Conservation (phyloP, 64 coral and sea anemone species). For the Montipora cactus region DNA sequence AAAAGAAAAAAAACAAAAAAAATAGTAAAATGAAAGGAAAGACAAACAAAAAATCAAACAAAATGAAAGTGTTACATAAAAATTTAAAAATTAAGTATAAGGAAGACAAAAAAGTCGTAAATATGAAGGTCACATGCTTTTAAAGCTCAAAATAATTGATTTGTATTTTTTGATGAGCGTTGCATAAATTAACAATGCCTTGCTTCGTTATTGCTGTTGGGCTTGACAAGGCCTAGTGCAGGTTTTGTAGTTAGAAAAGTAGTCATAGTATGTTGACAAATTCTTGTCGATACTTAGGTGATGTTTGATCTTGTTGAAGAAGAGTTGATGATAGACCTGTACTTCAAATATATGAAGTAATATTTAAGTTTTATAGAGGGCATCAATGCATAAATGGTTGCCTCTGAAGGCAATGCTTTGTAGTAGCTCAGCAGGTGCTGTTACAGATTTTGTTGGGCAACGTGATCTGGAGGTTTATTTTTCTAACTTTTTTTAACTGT, state of each 20-base stretch:
- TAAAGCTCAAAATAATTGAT: conserved; percentile 5
- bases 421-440: neutral
- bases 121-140: conserved; percentile 65
- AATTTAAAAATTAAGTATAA: conserved; percentile 19
- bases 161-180: conserved; percentile 11
- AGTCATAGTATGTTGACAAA: neutral
- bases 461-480: neutral
- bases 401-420: neutral
- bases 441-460: neutral
- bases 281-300: neutral
- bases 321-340: neutral
- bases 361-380: no score
- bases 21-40: conserved; percentile 62
- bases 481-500: conserved; percentile 15
- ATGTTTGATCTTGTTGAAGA: neutral
- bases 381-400: neutral
- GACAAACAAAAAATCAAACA: conserved; percentile 29
- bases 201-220: neutral
- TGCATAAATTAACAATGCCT: neutral
- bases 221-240: neutral
- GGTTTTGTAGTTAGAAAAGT: conserved; percentile 3
- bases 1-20: conserved; percentile 32
- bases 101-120: conserved; percentile 38
- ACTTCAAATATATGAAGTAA: neutral
- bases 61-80: neutral